Conservation (phyloP, 2,113 vertebrate species). For the Prolemur simus region DNA sequence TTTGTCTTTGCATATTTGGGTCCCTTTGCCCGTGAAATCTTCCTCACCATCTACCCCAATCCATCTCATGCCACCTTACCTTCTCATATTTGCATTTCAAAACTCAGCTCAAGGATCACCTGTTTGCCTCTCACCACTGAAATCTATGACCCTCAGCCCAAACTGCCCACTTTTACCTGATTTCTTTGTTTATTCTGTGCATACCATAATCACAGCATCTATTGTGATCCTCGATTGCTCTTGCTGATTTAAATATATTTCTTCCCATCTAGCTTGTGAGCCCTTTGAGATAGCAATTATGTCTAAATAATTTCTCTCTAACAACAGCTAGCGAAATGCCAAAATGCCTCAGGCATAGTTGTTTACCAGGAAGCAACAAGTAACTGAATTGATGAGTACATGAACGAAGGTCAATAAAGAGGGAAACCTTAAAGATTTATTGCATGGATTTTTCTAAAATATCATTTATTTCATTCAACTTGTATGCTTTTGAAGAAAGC, state of each 20-base stretch:
- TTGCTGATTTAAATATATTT: not conserved
- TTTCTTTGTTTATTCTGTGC: not conserved
- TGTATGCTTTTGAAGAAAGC: not conserved
- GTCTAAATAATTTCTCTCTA: not conserved
- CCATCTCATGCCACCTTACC: too few relatives aligned
- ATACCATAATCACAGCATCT: not conserved
- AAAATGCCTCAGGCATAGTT: not conserved
- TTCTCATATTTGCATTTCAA: not conserved
- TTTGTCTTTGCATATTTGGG: not conserved
- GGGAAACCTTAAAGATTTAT: not conserved
- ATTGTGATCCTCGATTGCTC: not conserved
- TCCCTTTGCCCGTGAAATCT: not conserved
- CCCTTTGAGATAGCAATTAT: not conserved
- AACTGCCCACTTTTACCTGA: not conserved
- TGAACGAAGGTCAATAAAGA: not conserved
- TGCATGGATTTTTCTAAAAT: not conserved
- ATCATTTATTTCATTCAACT: not conserved
- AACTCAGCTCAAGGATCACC: not conserved
- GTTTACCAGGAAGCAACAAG: not conserved
- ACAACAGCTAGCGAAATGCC: not conserved
- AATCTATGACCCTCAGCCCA: not conserved
- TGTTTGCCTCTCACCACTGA: not conserved
- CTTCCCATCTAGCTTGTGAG: not conserved
- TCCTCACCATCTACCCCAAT: not conserved
- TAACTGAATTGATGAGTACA: not conserved